A percentile compares a stretch with the other conserved stretches of the same genome.
Conservation (phyloP, 1,140 invertebrate genomes). For the Zaprionus davidi region DNA sequence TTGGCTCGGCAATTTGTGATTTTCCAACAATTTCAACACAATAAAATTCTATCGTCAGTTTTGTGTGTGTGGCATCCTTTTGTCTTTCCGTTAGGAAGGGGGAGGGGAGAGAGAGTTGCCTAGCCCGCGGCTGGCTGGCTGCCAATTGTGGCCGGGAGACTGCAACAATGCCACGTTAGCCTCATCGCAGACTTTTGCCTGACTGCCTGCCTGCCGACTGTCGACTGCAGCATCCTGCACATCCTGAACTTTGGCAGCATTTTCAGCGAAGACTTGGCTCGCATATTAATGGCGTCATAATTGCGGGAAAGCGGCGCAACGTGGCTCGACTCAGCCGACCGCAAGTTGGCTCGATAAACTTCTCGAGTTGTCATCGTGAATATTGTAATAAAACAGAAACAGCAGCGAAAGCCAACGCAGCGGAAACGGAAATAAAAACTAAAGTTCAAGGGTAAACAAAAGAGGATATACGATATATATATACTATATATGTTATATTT, state of each 20-base stretch:
- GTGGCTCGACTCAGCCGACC: neutral
- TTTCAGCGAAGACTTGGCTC: conserved; percentile 2
- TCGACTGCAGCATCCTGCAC: conserved; percentile 1
- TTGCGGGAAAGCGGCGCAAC: conserved; percentile 27
- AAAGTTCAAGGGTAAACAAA: conserved; percentile 56
- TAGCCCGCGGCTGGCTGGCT: conserved; percentile 48
- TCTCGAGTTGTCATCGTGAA: conserved; percentile 31
- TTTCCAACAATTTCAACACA: conserved; percentile 68
- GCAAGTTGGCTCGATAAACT: conserved; percentile 17
- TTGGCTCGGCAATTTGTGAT: conserved; percentile 56
- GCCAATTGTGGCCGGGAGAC: conserved; percentile 41
- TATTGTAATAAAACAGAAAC: conserved; percentile 41
- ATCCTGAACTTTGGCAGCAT: conserved; percentile 6
- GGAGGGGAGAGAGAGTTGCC: neutral
- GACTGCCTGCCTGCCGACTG: conserved; percentile 12
- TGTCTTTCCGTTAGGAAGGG: neutral
- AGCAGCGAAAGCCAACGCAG: neutral
- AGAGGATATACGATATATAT: neutral
- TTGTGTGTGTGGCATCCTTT: neutral
- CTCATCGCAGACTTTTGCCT: conserved; percentile 12
- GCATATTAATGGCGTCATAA: conserved; percentile 64
- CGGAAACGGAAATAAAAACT: conserved; percentile 1
- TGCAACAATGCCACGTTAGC: conserved; percentile 55
- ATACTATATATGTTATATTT: neutral
- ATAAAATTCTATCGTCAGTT: conserved; percentile 67